Conservation (phyloP, 2,113 vertebrate genomes). For the Crotalus viridis region DNA sequence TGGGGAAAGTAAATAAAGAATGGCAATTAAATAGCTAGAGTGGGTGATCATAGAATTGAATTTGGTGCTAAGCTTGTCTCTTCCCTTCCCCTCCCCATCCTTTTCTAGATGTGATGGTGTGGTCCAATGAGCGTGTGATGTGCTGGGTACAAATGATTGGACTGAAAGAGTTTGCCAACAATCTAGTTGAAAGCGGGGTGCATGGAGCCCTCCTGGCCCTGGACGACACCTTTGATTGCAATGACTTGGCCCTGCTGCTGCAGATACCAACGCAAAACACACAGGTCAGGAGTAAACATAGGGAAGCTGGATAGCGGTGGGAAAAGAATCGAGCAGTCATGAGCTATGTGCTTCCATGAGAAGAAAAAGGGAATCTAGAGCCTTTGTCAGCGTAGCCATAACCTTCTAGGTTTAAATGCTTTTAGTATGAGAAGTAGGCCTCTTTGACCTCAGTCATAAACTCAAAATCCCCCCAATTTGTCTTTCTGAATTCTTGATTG, state of each 20-base stretch:
- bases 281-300: constrained; percentile 70
- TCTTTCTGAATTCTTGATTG: not conserved
- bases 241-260: constrained; percentile 86
- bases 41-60: not conserved
- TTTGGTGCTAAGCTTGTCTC: not conserved
- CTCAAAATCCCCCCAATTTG: not conserved
- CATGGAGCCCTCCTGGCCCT: constrained; percentile 88
- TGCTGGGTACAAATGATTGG: constrained; percentile 88
- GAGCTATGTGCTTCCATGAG: too few relatives aligned
- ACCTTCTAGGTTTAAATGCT: not conserved
- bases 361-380: not conserved
- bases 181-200: constrained; percentile 87
- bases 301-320: not conserved
- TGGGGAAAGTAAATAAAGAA: not conserved
- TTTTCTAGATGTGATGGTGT: constrained; percentile 88
- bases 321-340: not conserved
- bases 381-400: not conserved
- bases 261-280: constrained; percentile 92
- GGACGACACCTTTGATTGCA: constrained; percentile 91
- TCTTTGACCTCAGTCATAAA: not conserved
- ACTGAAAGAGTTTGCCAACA: constrained; percentile 89
- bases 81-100: not conserved
- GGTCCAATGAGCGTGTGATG: constrained; percentile 93
- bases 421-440: not conserved
- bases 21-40: not conserved